These are phyloP conservation scores for Todiramphus saurophagus DNA, from an alignment of 2,113 vertebrate genomes.

Conservation along the genomic window DNA sequence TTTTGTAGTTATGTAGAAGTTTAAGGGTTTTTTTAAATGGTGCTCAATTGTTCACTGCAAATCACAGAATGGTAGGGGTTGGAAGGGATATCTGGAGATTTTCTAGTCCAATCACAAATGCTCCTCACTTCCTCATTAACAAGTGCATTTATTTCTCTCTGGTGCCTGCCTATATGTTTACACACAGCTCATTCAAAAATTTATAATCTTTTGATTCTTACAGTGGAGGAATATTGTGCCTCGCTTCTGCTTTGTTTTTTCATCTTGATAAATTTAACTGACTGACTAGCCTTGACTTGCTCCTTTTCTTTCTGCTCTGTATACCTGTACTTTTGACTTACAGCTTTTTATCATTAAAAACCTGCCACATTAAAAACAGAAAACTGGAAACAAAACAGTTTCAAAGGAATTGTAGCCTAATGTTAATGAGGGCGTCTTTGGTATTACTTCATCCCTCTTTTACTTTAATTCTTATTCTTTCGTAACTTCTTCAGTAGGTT, in stretches of 20 bases:
- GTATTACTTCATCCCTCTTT: conserved; percentile 29
- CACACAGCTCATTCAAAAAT: background rate
- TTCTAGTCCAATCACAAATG: background rate
- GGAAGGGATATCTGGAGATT: background rate
- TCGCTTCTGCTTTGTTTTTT: background rate
- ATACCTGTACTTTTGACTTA: background rate
- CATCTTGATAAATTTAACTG: background rate
- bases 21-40: background rate
- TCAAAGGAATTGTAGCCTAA: background rate
- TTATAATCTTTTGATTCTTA: background rate
- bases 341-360: background rate
- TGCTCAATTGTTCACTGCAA: background rate
- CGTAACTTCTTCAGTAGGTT: conserved; percentile 15
- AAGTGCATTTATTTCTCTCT: background rate
- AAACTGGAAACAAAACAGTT: background rate
- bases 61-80: background rate
- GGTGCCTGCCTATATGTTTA: background rate
- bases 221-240: background rate
- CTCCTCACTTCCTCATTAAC: background rate
- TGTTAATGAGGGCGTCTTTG: background rate
- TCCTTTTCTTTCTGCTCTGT: background rate
- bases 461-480: conserved; percentile 32
- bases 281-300: background rate
- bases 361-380: background rate
- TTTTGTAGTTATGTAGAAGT: background rate